Evolutionary conservation across 2,888 invertebrate genomes (phyloP).

Genomic region (Gymnosoma rotundatum): DNA sequence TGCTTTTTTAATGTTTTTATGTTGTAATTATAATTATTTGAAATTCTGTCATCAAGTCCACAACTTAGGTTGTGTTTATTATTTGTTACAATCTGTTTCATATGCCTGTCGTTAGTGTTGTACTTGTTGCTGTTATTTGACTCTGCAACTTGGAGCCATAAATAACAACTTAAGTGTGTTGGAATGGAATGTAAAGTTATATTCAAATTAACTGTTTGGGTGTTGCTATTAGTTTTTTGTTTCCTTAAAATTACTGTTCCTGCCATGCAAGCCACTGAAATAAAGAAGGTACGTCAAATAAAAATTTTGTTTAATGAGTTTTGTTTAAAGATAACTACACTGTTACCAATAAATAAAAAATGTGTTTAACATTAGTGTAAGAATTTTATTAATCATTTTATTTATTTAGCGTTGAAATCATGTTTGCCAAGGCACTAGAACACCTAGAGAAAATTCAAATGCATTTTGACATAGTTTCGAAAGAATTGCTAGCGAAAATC

Average conservation of each 20-base stretch:
- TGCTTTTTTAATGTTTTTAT: constrained; percentile 46
- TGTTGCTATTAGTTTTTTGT: constrained; percentile 35
- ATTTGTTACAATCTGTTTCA: constrained; percentile 35
- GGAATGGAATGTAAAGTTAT: constrained; percentile 63
- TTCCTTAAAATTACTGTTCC: constrained; percentile 64
- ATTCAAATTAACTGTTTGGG: constrained; percentile 66
- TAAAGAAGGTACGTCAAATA: neutral
- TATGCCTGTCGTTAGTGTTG: constrained; percentile 25
- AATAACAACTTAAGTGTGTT: constrained; percentile 59
- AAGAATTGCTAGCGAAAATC: no score
- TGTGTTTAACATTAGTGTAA: no score
- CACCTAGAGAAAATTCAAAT: no score
- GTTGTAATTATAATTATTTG: constrained; percentile 47
- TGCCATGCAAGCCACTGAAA: constrained; percentile 71
- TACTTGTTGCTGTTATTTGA: constrained; percentile 55
- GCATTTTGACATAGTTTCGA: no score
- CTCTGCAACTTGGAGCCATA: constrained; percentile 49
- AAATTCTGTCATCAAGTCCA: constrained; percentile 43
- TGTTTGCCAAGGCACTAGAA: no score
- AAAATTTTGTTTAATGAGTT: neutral
- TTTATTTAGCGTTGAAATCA: no score
- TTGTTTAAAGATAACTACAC: no score
- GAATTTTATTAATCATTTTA: no score
- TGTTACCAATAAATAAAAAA: no score
- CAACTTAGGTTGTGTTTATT: constrained; percentile 55